Evolutionary conservation across 1,140 invertebrate species (phyloP).

Genomic region (Scylla paramamosain): DNA sequence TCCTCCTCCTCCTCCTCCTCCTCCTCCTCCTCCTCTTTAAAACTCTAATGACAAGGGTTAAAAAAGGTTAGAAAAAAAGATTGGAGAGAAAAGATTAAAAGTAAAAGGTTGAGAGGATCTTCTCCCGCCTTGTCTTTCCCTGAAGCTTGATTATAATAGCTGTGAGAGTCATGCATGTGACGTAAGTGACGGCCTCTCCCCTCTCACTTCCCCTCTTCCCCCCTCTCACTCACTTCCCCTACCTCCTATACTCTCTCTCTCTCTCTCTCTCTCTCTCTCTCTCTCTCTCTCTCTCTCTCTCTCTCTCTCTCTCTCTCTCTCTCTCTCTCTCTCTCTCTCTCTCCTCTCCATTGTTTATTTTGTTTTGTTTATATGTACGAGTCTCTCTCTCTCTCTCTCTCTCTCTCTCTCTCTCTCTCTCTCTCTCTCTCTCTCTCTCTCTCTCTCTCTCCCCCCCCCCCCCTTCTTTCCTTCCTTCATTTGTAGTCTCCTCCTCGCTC

Average conservation of each 20-base stretch:
- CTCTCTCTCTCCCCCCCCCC: slow-evolving; percentile 49
- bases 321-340: not conserved
- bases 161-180: not conserved
- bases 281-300: slow-evolving; percentile 54
- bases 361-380: not conserved
- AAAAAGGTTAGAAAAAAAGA: no score
- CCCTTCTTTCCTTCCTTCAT: not conserved
- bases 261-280: slow-evolving; percentile 34
- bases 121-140: not conserved
- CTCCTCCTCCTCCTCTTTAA: not conserved
- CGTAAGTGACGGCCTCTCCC: not conserved
- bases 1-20: not conserved
- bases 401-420: not conserved
- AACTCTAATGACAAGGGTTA: no score
- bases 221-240: not conserved
- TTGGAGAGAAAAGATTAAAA: no score
- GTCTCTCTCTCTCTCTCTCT: not conserved
- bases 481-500: not conserved
- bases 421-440: slow-evolving; percentile 29
- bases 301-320: slow-evolving; percentile 56
- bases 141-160: not conserved
- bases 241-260: no score
- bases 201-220: not conserved
- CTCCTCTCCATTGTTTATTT: no score
- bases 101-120: not conserved